Conservation (phyloP, 2,113 vertebrate species). For the Ciconia maguari region DNA sequence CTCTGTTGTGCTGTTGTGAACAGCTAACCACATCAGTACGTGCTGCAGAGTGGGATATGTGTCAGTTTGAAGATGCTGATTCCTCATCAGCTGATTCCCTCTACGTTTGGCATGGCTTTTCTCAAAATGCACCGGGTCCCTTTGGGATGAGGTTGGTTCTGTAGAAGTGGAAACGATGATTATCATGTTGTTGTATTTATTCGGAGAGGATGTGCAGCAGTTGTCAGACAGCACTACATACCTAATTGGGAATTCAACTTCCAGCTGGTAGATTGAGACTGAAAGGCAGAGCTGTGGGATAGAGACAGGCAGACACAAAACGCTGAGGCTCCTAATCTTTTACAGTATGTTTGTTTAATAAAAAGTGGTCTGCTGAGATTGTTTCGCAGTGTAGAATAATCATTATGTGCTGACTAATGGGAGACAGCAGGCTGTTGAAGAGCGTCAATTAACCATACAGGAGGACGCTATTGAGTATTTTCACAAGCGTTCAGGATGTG, state of each 20-base stretch:
- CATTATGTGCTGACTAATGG: constrained; percentile 42
- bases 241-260: constrained; percentile 43
- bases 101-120: background rate
- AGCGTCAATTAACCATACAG: constrained; percentile 36
- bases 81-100: background rate
- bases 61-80: background rate
- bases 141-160: background rate
- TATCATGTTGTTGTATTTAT: background rate
- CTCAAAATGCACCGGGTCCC: background rate
- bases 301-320: background rate
- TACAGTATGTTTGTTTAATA: constrained; percentile 51
- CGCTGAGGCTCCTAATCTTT: constrained; percentile 37
- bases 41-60: accelerated
- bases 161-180: background rate
- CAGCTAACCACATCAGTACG: background rate
- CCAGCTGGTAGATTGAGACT: constrained; percentile 47
- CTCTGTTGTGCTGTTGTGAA: background rate
- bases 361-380: constrained; percentile 53
- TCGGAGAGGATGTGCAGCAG: background rate
- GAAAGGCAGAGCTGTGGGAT: constrained; percentile 53
- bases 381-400: constrained; percentile 24
- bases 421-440: constrained; percentile 51
- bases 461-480: constrained; percentile 24
- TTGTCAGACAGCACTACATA: background rate
- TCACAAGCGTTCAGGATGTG: background rate